Conservation (phyloP, 30 jellyfish, hydroid and myxozoan genomes). For the Hydra vulgaris region DNA sequence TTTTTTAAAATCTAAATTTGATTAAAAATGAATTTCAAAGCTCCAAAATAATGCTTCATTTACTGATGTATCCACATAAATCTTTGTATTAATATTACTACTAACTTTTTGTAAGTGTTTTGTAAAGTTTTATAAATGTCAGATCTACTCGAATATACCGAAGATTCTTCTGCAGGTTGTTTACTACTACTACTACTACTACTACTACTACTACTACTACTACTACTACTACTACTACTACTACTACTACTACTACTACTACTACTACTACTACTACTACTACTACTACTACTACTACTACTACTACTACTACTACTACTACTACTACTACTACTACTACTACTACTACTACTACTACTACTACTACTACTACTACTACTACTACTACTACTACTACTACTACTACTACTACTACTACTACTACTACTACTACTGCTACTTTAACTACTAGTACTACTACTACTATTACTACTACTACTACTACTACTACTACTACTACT, state of each 20-base stretch:
- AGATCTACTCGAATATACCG: too few relatives aligned
- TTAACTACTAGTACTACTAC: background rate
- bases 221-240: background rate
- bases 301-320: background rate
- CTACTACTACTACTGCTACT: slow-evolving; percentile 11
- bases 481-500: slow-evolving; percentile 6
- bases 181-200: too few relatives aligned
- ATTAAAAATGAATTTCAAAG: too few relatives aligned
- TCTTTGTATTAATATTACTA: too few relatives aligned
- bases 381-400: background rate
- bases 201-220: too few relatives aligned
- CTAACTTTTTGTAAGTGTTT: too few relatives aligned
- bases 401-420: background rate
- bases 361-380: background rate
- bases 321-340: background rate
- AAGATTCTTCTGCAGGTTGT: too few relatives aligned
- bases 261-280: background rate
- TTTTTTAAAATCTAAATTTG: too few relatives aligned
- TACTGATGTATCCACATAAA: too few relatives aligned
- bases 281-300: background rate
- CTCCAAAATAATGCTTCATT: too few relatives aligned
- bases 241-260: background rate
- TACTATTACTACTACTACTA: background rate
- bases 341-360: background rate
- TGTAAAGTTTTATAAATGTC: too few relatives aligned